Evolutionary conservation across 2,888 invertebrate species (phyloP).

Genomic region (Polylopha cassiicola): DNA sequence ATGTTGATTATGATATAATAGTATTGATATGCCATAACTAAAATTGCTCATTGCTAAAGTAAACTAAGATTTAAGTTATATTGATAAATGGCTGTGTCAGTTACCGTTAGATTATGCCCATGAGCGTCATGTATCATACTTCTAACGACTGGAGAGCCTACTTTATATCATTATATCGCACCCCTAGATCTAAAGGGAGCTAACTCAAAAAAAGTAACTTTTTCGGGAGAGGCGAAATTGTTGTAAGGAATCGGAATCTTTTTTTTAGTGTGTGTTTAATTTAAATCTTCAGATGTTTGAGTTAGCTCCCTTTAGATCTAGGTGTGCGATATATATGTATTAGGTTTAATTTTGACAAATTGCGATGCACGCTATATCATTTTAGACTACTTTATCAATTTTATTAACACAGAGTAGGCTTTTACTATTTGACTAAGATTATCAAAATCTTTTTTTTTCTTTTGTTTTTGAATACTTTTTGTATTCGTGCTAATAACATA

Average conservation of each 20-base stretch:
- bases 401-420: slow-evolving; percentile 15
- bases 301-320: too few species aligned
- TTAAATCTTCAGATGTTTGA: too few species aligned
- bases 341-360: slow-evolving; percentile 9
- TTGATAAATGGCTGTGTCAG: slow-evolving; percentile 48
- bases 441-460: too few species aligned
- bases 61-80: slow-evolving; percentile 31
- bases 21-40: slow-evolving; percentile 62
- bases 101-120: slow-evolving; percentile 36
- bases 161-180: slow-evolving; percentile 7
- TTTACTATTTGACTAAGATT: slow-evolving; percentile 15
- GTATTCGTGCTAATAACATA: too few species aligned
- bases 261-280: too few species aligned
- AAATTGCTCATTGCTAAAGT: slow-evolving; percentile 58
- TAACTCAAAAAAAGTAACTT: too few species aligned
- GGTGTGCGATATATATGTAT: too few species aligned
- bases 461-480: too few species aligned
- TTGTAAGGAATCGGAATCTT: too few species aligned
- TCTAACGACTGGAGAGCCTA: slow-evolving; percentile 10
- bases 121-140: slow-evolving; percentile 27
- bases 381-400: slow-evolving; percentile 15
- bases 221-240: too few species aligned
- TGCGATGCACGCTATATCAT: slow-evolving; percentile 12
- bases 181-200: too few species aligned
- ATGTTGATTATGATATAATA: slow-evolving; percentile 51